A percentile compares a stretch with the other conserved stretches of the same genome.
These are phyloP conservation scores for Macaria notata DNA, from an alignment of 2,888 invertebrate species.

Conservation along the genomic window DNA sequence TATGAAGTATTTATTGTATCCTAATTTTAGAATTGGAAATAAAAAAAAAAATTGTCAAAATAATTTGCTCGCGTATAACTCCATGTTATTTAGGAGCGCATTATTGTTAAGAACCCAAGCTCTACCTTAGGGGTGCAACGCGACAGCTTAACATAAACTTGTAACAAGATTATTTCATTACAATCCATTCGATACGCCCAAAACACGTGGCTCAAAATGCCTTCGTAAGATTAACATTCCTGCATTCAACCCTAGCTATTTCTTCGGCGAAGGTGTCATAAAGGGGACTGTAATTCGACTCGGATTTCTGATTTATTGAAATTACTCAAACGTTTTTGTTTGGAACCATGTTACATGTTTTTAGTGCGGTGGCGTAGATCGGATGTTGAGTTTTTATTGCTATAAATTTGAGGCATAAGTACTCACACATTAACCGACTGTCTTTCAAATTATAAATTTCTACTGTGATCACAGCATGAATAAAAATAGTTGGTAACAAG, in stretches of 20 bases:
- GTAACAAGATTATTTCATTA: conserved; percentile 48
- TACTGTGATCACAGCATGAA: no score
- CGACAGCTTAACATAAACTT: conserved; percentile 32
- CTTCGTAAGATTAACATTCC: conserved; percentile 68
- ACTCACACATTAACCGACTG: no score
- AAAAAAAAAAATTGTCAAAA: no score
- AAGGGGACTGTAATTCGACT: conserved; percentile 73
- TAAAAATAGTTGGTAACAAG: no score
- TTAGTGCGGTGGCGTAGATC: no score
- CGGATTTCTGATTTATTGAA: conserved; percentile 79
- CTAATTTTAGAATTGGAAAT: no score
- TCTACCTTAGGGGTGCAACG: conserved; percentile 9
- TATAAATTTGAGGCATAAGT: no score
- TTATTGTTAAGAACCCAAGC: not conserved
- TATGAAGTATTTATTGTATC: no score
- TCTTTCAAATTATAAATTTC: no score
- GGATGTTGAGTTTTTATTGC: no score
- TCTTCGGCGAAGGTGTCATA: conserved; percentile 51
- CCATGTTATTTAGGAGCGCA: not conserved
- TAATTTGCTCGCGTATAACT: no score
- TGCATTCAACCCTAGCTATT: conserved; percentile 48
- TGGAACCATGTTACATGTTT: conserved; percentile 45
- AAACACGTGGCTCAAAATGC: conserved; percentile 58
- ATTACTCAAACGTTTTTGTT: conserved; percentile 71
- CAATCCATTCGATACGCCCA: conserved; percentile 45